A percentile compares a stretch with the other conserved stretches of the same genome.
Evolutionary conservation across 2,888 invertebrate genomes (phyloP).

Genomic region (Macrostomum cliftonense): DNA sequence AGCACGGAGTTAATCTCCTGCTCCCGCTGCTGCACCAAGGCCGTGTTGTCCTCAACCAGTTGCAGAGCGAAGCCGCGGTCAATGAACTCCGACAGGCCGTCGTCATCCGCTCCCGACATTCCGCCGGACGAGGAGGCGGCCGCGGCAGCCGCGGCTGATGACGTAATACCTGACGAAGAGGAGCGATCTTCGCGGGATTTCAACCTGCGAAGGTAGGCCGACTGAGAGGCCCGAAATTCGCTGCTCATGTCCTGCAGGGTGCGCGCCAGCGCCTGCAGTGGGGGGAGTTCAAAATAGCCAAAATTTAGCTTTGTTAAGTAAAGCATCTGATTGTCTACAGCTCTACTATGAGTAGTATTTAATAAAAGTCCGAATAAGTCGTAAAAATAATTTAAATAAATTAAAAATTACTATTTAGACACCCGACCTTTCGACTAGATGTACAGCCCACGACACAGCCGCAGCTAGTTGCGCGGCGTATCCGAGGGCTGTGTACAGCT

Average conservation of each 20-base stretch:
- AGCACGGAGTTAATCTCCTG: slow-evolving; percentile 77
- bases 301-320: too few relatives aligned
- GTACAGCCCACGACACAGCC: too few relatives aligned
- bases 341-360: too few relatives aligned
- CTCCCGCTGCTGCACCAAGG: slow-evolving; percentile 26
- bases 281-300: too few relatives aligned
- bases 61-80: slow-evolving; percentile 41
- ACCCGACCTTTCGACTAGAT: too few relatives aligned
- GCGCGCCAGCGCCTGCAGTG: slow-evolving; percentile 45
- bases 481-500: too few relatives aligned
- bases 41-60: slow-evolving; percentile 50
- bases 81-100: slow-evolving; percentile 5
- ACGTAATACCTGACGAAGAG: not conserved
- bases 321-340: too few relatives aligned
- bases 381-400: too few relatives aligned
- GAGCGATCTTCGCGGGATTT: not conserved
- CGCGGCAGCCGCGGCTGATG: not conserved
- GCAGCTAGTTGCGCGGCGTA: too few relatives aligned
- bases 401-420: too few relatives aligned
- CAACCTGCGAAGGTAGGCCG: slow-evolving; percentile 58
- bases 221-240: slow-evolving; percentile 65
- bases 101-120: slow-evolving; percentile 1
- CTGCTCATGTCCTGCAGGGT: slow-evolving; percentile 67
- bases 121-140: too few relatives aligned
- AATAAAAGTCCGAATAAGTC: too few relatives aligned